These are phyloP conservation scores for Cydia strobilella DNA, from an alignment of 1,140 invertebrate genomes.

Conservation along the genomic window DNA sequence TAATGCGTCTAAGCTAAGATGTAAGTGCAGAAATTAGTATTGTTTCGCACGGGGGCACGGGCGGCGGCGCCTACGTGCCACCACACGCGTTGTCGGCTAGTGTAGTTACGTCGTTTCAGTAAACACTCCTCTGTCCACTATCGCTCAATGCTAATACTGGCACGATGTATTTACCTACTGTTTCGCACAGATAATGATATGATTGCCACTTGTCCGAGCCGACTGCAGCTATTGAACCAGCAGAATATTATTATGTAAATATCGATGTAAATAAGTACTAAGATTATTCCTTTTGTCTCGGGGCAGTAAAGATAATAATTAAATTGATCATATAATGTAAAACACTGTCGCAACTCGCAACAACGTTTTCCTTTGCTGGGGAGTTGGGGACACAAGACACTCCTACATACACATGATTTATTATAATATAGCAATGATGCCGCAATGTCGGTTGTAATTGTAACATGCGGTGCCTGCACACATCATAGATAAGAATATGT, in stretches of 20 bases:
- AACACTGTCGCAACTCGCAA: background rate
- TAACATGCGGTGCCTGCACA: no score
- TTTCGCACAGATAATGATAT: conserved; percentile 27
- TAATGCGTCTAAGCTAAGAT: no score
- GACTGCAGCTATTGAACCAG: background rate
- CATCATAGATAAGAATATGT: no score
- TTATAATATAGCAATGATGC: no score
- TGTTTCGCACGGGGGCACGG: conserved; percentile 8
- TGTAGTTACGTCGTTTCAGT: conserved; percentile 36
- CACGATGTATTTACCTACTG: conserved; percentile 16
- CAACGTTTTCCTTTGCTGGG: no score
- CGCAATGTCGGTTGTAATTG: no score
- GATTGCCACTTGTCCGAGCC: conserved; percentile 21
- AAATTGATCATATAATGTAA: background rate
- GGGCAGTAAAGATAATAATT: background rate
- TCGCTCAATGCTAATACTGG: conserved; percentile 26
- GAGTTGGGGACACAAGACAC: no score
- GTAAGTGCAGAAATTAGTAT: background rate
- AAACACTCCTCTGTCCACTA: background rate
- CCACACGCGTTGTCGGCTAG: conserved; percentile 57
- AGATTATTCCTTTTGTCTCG: background rate
- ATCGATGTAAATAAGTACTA: background rate
- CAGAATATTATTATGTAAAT: background rate
- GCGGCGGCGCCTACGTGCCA: conserved; percentile 70
- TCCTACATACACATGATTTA: no score